These are phyloP conservation scores for Microctonus brassicae DNA, from an alignment of 2,888 invertebrate genomes.

Conservation along the genomic window DNA sequence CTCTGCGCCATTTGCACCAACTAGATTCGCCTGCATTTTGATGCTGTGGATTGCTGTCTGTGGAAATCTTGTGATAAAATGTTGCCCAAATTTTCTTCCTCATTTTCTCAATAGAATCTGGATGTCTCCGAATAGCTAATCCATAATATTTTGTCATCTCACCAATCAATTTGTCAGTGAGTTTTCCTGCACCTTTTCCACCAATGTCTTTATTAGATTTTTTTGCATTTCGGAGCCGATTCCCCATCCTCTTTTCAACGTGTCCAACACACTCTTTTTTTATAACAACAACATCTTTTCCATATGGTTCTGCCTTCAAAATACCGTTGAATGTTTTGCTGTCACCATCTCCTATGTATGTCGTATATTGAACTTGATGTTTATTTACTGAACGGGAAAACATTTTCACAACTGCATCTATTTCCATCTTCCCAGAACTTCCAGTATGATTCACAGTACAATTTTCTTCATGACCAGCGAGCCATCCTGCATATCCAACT, in stretches of 20 bases:
- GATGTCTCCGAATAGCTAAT: constrained; percentile 27
- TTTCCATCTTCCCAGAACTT: constrained; percentile 40
- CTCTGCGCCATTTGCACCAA: constrained; percentile 16
- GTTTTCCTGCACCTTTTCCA: constrained; percentile 19
- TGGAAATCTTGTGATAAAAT: constrained; percentile 14
- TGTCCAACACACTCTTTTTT: constrained; percentile 34
- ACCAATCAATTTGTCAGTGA: constrained; percentile 22
- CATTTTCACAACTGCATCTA: constrained; percentile 39
- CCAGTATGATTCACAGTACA: constrained; percentile 30
- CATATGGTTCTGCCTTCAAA: constrained; percentile 17
- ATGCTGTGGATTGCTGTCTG: constrained; percentile 20
- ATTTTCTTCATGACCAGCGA: constrained; percentile 16
- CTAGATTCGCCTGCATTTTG: constrained; percentile 12
- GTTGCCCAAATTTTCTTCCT: constrained; percentile 21
- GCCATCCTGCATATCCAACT: constrained; percentile 18
- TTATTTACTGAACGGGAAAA: constrained; percentile 29
- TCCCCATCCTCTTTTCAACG: constrained; percentile 33
- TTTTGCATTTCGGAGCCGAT: constrained; percentile 21
- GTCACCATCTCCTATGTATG: constrained; percentile 37
- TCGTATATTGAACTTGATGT: constrained; percentile 20
- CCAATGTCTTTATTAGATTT: constrained; percentile 25
- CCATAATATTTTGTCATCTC: constrained; percentile 26
- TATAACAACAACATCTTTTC: background rate
- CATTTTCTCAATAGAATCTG: constrained; percentile 16
- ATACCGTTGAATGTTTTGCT: constrained; percentile 30